A percentile compares a stretch with the other conserved stretches of the same genome.
Evolutionary conservation across 1,140 invertebrate species (phyloP).

Genomic region (Parapsyche elsis): DNA sequence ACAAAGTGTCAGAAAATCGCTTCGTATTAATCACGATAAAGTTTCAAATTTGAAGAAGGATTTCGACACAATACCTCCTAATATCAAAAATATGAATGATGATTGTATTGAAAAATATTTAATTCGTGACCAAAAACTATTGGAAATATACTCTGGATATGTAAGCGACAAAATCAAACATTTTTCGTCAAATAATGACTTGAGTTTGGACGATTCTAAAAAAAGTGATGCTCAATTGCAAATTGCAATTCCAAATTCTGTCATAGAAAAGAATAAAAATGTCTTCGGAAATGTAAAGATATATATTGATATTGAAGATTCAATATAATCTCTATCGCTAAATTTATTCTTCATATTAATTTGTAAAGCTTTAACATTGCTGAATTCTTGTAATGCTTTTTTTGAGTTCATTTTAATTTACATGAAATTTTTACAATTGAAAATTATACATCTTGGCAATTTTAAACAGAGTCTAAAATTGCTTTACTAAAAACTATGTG

Average conservation of each 20-base stretch:
- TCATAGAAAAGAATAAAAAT: background rate
- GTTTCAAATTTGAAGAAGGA: slow-evolving; percentile 44
- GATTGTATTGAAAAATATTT: slow-evolving; percentile 11
- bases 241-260: background rate
- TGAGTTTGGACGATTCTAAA: background rate
- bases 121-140: slow-evolving; percentile 1
- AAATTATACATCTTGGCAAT: too few relatives aligned
- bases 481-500: too few relatives aligned
- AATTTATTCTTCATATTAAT: background rate
- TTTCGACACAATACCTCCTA: slow-evolving; percentile 32
- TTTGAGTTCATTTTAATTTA: too few relatives aligned
- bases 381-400: background rate
- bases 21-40: slow-evolving; percentile 40
- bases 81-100: background rate
- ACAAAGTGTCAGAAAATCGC: slow-evolving; percentile 57
- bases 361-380: background rate
- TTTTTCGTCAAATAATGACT: slow-evolving; percentile 57
- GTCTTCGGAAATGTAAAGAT: slow-evolving; percentile 13
- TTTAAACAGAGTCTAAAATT: too few relatives aligned
- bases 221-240: background rate
- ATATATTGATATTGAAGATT: slow-evolving; percentile 33
- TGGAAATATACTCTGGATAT: slow-evolving; percentile 59
- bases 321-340: background rate
- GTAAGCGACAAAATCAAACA: slow-evolving; percentile 65
- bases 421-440: too few relatives aligned